These are phyloP conservation scores for Hormiphora californensis DNA, from an alignment of 37 sponge, comb jelly and placozoan species.

Conservation along the genomic window DNA sequence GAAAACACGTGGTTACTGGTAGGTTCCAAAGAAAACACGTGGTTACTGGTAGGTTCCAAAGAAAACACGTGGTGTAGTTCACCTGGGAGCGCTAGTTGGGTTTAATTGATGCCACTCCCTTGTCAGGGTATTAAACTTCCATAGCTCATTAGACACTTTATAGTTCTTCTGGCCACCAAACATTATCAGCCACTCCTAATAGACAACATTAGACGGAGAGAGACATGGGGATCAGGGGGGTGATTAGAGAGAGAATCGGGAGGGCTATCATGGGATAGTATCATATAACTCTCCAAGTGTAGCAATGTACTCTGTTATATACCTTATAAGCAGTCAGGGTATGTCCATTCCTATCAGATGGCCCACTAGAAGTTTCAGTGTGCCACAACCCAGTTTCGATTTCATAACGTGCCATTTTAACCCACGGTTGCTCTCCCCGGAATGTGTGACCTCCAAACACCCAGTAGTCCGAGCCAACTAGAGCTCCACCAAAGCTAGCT, in stretches of 20 bases:
- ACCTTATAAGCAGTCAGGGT: constrained; percentile 38
- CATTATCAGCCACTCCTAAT: background rate
- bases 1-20: no score
- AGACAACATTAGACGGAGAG: no score
- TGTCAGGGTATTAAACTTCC: constrained; percentile 17
- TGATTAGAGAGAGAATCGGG: no score
- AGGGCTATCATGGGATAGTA: no score
- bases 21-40: no score
- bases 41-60: no score
- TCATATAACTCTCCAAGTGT: no score
- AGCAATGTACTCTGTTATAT: no score
- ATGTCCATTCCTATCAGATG: background rate
- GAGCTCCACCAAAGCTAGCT: constrained; percentile 47
- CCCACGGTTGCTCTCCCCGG: background rate
- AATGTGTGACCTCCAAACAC: constrained; percentile 32
- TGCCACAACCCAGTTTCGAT: background rate
- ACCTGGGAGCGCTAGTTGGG: no score
- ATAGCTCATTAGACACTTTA: constrained; percentile 9
- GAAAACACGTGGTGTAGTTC: no score
- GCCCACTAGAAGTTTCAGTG: constrained; percentile 9
- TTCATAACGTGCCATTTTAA: constrained; percentile 38
- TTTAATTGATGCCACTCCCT: constrained; percentile 37
- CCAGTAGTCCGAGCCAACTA: constrained; percentile 9
- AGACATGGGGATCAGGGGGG: no score
- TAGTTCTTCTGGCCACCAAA: constrained; percentile 43